A percentile compares a stretch with the other conserved stretches of the same genome.
These are phyloP conservation scores for Trypoxylon attenuatum DNA, from an alignment of 2,888 invertebrate genomes.

Conservation along the genomic window DNA sequence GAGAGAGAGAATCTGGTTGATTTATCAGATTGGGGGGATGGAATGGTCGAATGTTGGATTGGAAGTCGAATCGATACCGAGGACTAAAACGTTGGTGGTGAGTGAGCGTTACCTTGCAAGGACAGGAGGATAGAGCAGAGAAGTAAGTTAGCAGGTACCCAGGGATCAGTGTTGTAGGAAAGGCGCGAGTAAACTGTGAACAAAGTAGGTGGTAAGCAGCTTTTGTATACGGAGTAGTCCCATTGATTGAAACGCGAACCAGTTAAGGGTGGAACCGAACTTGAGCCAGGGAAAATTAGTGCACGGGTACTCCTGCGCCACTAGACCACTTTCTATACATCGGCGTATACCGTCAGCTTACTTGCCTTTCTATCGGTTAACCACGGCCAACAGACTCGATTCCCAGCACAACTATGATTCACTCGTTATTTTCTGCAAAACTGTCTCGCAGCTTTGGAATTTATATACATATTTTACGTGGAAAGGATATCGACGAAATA, in stretches of 20 bases:
- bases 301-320: conserved; percentile 14
- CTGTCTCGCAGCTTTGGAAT: too few species aligned
- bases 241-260: conserved; percentile 74
- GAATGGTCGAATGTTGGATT: too few species aligned
- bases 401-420: conserved; percentile 4
- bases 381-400: conserved; percentile 23
- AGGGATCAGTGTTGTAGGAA: conserved; percentile 14
- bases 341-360: conserved; percentile 33
- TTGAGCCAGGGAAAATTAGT: conserved; percentile 52
- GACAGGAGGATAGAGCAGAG: too few species aligned
- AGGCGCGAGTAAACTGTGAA: conserved; percentile 50
- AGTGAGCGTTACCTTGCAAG: too few species aligned
- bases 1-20: too few species aligned
- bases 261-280: conserved; percentile 72
- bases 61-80: too few species aligned
- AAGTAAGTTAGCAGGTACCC: too few species aligned
- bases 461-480: too few species aligned
- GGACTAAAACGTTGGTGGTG: too few species aligned
- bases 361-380: conserved; percentile 45
- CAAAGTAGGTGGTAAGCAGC: conserved; percentile 33
- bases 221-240: conserved; percentile 57
- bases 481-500: too few species aligned
- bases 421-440: too few species aligned
- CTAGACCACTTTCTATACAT: conserved; percentile 25
- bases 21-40: too few species aligned